Evolutionary conservation across 2,113 vertebrate species (phyloP).

Genomic region (Nycticryphes semicollaris): DNA sequence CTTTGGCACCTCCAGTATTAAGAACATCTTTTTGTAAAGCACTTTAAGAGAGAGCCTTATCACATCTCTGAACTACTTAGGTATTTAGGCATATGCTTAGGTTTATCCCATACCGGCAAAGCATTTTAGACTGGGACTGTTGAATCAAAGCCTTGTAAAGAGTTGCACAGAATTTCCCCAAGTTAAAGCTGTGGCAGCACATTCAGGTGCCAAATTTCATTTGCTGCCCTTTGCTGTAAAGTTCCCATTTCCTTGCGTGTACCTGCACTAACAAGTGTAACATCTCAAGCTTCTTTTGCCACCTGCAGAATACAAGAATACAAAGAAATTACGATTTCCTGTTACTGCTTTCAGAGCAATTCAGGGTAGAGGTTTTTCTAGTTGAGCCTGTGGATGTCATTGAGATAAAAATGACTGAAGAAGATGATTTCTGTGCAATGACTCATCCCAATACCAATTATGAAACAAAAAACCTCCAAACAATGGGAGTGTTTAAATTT

Average conservation of each 20-base stretch:
- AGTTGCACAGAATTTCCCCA: not conserved
- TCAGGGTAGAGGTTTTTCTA: not conserved
- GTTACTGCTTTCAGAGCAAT: not conserved
- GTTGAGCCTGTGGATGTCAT: not conserved
- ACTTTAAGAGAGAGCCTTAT: not conserved
- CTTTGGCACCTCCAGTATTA: not conserved
- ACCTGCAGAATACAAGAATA: not conserved
- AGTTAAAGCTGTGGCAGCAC: not conserved
- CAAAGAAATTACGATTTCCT: not conserved
- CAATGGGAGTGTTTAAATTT: not conserved
- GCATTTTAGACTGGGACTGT: not conserved
- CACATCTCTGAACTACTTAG: not conserved
- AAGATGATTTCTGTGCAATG: not conserved
- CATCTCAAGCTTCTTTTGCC: not conserved
- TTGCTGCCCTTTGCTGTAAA: not conserved
- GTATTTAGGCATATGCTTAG: not conserved
- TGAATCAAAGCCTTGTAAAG: not conserved
- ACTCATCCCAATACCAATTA: not conserved
- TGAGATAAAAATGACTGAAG: not conserved
- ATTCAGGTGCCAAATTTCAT: not conserved
- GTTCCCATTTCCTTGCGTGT: not conserved
- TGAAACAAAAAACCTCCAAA: not conserved
- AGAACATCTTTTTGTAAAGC: not conserved
- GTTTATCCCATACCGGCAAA: not conserved
- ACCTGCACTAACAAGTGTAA: not conserved